These are phyloP conservation scores for human (Homo sapiens) DNA, from an alignment of 2,113 vertebrate species.

Conservation along the genomic window DNA sequence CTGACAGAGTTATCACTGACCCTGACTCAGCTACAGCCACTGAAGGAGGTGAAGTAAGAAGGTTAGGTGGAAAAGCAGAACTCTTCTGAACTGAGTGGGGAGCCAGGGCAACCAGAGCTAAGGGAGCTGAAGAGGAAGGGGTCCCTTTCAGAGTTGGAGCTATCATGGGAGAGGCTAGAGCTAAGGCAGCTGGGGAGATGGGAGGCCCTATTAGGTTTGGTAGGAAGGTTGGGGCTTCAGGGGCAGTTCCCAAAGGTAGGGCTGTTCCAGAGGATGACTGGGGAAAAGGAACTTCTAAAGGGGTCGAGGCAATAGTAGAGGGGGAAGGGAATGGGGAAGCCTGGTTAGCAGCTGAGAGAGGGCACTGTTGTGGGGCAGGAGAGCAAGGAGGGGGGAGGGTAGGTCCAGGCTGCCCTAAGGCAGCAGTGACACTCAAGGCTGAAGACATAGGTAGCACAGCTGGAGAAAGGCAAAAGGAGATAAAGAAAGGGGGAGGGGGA, in stretches of 20 bases:
- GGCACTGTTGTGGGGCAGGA: slow-evolving; percentile 69
- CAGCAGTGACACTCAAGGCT: slow-evolving; percentile 80
- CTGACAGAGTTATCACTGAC: background rate
- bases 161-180: slow-evolving; percentile 75
- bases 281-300: slow-evolving; percentile 63
- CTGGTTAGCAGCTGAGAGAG: slow-evolving; percentile 85
- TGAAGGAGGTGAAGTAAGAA: slow-evolving; percentile 5
- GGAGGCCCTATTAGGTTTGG: slow-evolving; percentile 77
- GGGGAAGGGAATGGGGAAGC: slow-evolving; percentile 82
- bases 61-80: background rate
- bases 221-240: slow-evolving; percentile 66
- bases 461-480: slow-evolving; percentile 82
- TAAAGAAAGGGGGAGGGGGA: slow-evolving; percentile 76
- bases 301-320: slow-evolving; percentile 82
- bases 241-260: slow-evolving; percentile 43
- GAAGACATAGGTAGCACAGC: slow-evolving; percentile 82
- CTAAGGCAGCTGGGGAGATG: slow-evolving; percentile 73
- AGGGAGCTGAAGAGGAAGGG: slow-evolving; percentile 56
- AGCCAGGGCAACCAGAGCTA: slow-evolving; percentile 74
- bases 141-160: slow-evolving; percentile 60
- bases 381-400: slow-evolving; percentile 77
- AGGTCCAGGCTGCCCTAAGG: slow-evolving; percentile 84
- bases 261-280: slow-evolving; percentile 61
- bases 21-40: background rate
- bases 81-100: slow-evolving; percentile 64